phyloP scores from a whole-genome alignment of 2,888 invertebrate species.

The Diadegma fenestrale region DNA sequence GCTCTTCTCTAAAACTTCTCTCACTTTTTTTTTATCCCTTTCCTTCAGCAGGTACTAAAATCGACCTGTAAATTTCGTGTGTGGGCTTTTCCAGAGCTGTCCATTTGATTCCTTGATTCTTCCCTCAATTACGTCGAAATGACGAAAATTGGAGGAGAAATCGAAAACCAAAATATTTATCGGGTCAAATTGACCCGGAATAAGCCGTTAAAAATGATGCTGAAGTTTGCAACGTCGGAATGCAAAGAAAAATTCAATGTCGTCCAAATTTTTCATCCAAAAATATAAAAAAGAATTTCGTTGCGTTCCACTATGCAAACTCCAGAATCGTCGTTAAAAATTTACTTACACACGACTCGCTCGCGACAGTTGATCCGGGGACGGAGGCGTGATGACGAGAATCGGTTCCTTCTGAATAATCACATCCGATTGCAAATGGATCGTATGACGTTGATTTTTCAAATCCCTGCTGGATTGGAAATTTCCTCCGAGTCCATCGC shows the following conservation, averaged over 20 bases:
- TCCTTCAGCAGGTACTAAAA: constrained; percentile 27
- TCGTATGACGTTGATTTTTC: constrained; percentile 76
- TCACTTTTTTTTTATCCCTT: constrained; percentile 32
- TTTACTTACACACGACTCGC: constrained; percentile 55
- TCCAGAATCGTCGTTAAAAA: too few species aligned
- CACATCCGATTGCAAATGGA: constrained; percentile 78
- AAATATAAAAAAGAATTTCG: too few species aligned
- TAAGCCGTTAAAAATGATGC: not conserved
- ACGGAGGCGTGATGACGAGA: constrained; percentile 77
- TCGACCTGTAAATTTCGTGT: constrained; percentile 3
- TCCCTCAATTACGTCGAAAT: not conserved
- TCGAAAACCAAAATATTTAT: too few species aligned
- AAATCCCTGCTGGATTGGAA: constrained; percentile 76
- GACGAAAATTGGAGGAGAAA: too few species aligned
- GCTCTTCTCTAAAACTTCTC: constrained; percentile 26
- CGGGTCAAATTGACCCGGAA: not conserved
- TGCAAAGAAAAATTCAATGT: too few species aligned
- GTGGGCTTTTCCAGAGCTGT: constrained; percentile 25
- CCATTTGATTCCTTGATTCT: not conserved
- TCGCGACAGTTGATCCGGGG: constrained; percentile 69
- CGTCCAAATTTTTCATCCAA: too few species aligned
- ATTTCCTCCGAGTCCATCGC: constrained; percentile 69
- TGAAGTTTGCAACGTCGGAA: too few species aligned
- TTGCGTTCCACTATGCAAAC: too few species aligned
- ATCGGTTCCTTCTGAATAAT: constrained; percentile 76